These are phyloP conservation scores for Euura lappo DNA, from an alignment of 1,140 invertebrate genomes.

Conservation along the genomic window DNA sequence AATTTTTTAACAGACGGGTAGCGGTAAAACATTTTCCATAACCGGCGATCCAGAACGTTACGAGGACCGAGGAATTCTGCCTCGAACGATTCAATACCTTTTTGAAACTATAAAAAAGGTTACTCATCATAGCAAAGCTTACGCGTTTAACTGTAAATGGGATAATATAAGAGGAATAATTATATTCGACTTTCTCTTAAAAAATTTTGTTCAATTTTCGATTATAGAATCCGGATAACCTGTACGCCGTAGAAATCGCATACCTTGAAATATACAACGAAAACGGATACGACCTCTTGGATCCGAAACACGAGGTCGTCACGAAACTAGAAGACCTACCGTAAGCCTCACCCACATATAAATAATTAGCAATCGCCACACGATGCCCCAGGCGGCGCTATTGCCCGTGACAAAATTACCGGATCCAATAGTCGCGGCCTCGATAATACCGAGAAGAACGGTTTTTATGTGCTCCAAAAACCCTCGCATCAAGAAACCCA, in stretches of 20 bases:
- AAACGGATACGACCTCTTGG: constrained; percentile 68
- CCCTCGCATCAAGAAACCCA: too few relatives aligned
- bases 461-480: too few relatives aligned
- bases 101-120: constrained; percentile 64
- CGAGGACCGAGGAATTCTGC: constrained; percentile 66
- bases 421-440: too few relatives aligned
- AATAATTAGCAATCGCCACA: neutral
- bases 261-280: constrained; percentile 67
- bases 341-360: constrained; percentile 45
- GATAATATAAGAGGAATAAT: constrained; percentile 19
- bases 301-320: constrained; percentile 58
- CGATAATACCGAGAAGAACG: too few relatives aligned
- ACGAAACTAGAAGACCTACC: constrained; percentile 66
- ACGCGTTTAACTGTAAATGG: constrained; percentile 11
- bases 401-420: too few relatives aligned
- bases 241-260: constrained; percentile 56
- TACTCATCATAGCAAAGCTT: constrained; percentile 19
- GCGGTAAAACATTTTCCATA: constrained; percentile 75
- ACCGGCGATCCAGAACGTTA: constrained; percentile 62
- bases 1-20: constrained; percentile 52
- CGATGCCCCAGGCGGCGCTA: too few relatives aligned
- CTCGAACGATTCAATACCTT: constrained; percentile 63
- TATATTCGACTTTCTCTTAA: constrained; percentile 18
- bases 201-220: neutral
- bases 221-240: constrained; percentile 41